phyloP scores from a whole-genome alignment of 1,140 invertebrate species.

The Meloidogyne chitwoodi region DNA sequence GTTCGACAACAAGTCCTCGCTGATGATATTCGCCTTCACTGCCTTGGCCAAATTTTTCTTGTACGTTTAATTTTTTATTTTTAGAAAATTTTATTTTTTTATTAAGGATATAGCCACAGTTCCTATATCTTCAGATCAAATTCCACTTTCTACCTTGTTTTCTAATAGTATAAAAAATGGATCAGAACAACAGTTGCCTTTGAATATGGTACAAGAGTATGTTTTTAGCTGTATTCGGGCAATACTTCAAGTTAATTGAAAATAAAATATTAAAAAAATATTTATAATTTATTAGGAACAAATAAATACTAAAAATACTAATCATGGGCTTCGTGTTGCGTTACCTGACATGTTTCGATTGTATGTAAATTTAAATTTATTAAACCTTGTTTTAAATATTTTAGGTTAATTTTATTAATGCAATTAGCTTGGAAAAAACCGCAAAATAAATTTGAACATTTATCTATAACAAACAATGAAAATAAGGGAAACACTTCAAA shows the following conservation, averaged over 20 bases:
- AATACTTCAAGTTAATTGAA: slow-evolving; percentile 36
- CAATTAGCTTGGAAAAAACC: slow-evolving; percentile 24
- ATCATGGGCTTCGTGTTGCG: slow-evolving; percentile 33
- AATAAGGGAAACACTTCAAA: background rate
- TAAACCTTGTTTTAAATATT: background rate
- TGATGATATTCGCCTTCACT: slow-evolving; percentile 35
- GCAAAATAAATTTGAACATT: slow-evolving; percentile 25
- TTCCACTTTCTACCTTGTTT: slow-evolving; percentile 40
- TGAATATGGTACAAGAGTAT: slow-evolving; percentile 54
- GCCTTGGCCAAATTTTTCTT: slow-evolving; percentile 34
- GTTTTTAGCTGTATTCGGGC: slow-evolving; percentile 43
- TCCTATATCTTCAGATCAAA: slow-evolving; percentile 47
- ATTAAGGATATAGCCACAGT: slow-evolving; percentile 46
- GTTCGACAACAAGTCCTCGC: slow-evolving; percentile 40
- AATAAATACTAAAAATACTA: slow-evolving; percentile 15
- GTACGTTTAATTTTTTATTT: background rate
- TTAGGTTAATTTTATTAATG: background rate
- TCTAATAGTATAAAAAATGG: background rate
- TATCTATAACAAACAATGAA: background rate
- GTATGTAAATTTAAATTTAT: background rate
- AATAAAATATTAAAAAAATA: background rate
- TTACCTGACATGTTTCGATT: slow-evolving; percentile 48
- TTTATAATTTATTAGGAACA: slow-evolving; percentile 40
- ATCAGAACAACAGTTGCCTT: background rate
- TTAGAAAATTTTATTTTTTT: background rate